Evolutionary conservation across 92 coral and sea anemone species (phyloP).

Genomic region (Heliopora coerulea): DNA sequence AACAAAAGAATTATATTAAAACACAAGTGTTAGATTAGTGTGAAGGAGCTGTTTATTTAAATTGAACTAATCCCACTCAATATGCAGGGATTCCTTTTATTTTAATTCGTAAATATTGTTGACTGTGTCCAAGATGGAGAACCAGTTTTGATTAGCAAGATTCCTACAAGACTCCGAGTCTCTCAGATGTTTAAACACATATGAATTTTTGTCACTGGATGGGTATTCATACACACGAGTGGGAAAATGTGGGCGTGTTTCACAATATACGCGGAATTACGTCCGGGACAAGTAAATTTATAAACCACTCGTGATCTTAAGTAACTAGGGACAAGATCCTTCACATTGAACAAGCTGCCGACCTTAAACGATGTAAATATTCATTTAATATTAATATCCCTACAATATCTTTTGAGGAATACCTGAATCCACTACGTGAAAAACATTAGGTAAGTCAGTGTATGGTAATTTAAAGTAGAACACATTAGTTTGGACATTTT

Average conservation of each 20-base stretch:
- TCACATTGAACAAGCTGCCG: slow-evolving; percentile 27
- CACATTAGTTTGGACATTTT: too few relatives aligned
- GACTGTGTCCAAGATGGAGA: not conserved
- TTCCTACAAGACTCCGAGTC: not conserved
- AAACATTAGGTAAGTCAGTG: too few relatives aligned
- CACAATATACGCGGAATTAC: slow-evolving; percentile 49
- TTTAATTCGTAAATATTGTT: not conserved
- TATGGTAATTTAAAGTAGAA: too few relatives aligned
- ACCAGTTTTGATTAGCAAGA: not conserved
- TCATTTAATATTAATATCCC: slow-evolving; percentile 39
- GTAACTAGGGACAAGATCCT: slow-evolving; percentile 24
- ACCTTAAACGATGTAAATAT: slow-evolving; percentile 37
- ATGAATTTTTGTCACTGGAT: slow-evolving; percentile 33
- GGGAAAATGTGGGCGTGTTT: slow-evolving; percentile 45
- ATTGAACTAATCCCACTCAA: too few relatives aligned
- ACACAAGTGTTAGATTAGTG: too few relatives aligned
- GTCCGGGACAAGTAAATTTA: slow-evolving; percentile 47
- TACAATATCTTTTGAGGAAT: slow-evolving; percentile 16
- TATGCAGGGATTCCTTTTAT: not conserved
- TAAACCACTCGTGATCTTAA: slow-evolving; percentile 38
- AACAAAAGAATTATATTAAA: too few relatives aligned
- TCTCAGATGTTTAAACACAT: not conserved
- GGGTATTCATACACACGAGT: not conserved
- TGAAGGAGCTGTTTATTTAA: too few relatives aligned
- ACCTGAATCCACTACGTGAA: not conserved